Percentiles rank a stretch among this genome's conserved stretches.
These are phyloP conservation scores for Drosophila diplacantha DNA, from an alignment of 2,888 invertebrate genomes.

Conservation along the genomic window DNA sequence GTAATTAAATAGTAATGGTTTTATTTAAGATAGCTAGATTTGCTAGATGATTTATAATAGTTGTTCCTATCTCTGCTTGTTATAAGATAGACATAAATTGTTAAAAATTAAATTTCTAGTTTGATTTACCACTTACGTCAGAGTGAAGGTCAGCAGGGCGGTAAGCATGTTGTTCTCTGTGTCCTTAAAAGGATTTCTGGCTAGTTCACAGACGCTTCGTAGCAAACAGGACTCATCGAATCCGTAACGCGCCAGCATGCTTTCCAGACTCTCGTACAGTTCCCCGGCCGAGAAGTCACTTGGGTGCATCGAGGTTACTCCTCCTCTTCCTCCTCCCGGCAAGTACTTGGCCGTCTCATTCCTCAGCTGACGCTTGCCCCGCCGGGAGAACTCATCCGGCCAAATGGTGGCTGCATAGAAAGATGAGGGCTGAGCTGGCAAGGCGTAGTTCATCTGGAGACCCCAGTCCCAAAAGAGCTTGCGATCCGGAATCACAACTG, in stretches of 20 bases:
- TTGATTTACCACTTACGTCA: conserved; percentile 81
- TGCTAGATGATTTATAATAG: no score
- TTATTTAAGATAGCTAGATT: no score
- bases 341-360: conserved; percentile 49
- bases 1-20: conserved; percentile 45
- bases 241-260: conserved; percentile 72
- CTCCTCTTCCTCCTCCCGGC: not conserved
- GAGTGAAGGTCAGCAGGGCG: conserved; percentile 82
- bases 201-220: conserved; percentile 83
- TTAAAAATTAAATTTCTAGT: not conserved
- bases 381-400: conserved; percentile 55
- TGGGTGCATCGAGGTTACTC: conserved; percentile 79
- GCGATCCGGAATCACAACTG: conserved; percentile 59
- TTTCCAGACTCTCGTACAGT: conserved; percentile 75
- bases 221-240: conserved; percentile 83
- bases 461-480: conserved; percentile 74
- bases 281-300: conserved; percentile 76
- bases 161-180: conserved; percentile 81
- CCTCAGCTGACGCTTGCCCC: conserved; percentile 39
- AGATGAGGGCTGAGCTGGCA: conserved; percentile 59
- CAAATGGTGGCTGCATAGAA: conserved; percentile 68
- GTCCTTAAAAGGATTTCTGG: conserved; percentile 81
- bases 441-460: conserved; percentile 71
- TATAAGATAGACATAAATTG: no score
- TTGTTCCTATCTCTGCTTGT: no score